Evolutionary conservation across 2,888 invertebrate species (phyloP).

Genomic region (Aphidoletes aphidimyza): DNA sequence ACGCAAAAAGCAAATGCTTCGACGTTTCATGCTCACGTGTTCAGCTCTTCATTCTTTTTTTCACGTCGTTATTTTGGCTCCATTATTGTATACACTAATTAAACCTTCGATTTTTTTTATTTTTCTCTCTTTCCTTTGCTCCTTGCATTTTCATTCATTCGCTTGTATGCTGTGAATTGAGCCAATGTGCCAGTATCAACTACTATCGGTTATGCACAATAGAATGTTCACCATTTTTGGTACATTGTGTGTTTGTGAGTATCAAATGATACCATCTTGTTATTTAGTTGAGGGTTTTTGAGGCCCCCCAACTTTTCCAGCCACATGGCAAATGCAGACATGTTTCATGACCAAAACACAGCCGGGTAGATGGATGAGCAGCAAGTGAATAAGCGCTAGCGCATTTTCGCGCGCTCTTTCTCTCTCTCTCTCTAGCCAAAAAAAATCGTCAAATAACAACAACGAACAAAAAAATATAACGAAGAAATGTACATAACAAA

Average conservation of each 20-base stretch:
- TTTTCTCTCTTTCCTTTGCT: too few relatives aligned
- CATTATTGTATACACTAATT: slow-evolving; percentile 52
- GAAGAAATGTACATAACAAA: not conserved
- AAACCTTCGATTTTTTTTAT: slow-evolving; percentile 43
- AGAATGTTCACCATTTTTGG: slow-evolving; percentile 38
- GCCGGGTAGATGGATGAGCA: too few relatives aligned
- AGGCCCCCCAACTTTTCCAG: slow-evolving; percentile 23
- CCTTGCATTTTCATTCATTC: not conserved
- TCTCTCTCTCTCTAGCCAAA: too few relatives aligned
- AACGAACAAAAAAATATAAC: not conserved
- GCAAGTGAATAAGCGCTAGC: too few relatives aligned
- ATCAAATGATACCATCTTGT: slow-evolving; percentile 51
- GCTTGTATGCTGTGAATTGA: not conserved
- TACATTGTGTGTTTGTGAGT: slow-evolving; percentile 46
- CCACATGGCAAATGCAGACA: slow-evolving; percentile 28
- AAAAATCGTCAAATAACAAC: not conserved
- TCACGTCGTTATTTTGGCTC: slow-evolving; percentile 29
- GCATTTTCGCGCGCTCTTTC: too few relatives aligned
- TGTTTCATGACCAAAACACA: not conserved
- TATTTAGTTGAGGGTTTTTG: slow-evolving; percentile 40
- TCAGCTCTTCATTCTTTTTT: not conserved
- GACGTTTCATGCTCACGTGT: not conserved
- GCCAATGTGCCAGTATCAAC: not conserved
- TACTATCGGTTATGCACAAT: not conserved
- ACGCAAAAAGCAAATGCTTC: too few relatives aligned